Evolutionary conservation across 1,140 invertebrate species (phyloP).

Genomic region (Euborellia annulipes): DNA sequence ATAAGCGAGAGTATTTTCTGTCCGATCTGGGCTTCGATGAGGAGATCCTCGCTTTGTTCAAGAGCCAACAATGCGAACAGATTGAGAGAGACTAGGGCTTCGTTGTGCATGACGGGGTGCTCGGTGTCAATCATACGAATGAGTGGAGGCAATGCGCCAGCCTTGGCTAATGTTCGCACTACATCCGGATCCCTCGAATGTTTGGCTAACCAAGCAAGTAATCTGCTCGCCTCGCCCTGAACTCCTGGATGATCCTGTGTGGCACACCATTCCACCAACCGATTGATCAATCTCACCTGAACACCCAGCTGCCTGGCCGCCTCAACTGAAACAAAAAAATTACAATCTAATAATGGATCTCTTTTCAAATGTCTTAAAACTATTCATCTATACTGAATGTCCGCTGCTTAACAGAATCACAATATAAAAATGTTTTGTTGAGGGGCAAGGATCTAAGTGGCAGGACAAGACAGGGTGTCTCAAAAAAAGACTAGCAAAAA

Average conservation of each 20-base stretch:
- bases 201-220: conserved; percentile 67
- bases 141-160: conserved; percentile 52
- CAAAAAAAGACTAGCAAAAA: too few relatives aligned
- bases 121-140: conserved; percentile 66
- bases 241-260: conserved; percentile 68
- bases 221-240: conserved; percentile 64
- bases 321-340: too few relatives aligned
- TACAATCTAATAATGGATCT: too few relatives aligned
- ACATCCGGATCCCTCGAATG: conserved; percentile 45
- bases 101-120: conserved; percentile 77
- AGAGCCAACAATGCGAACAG: conserved; percentile 31
- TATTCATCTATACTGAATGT: too few relatives aligned
- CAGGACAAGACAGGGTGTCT: too few relatives aligned
- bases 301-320: conserved; percentile 42
- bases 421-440: too few relatives aligned
- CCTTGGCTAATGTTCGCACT: conserved; percentile 40
- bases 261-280: conserved; percentile 59
- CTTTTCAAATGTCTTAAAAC: too few relatives aligned
- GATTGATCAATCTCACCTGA: conserved; percentile 37
- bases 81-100: conserved; percentile 55
- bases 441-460: too few relatives aligned
- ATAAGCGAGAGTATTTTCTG: too few relatives aligned
- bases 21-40: too few relatives aligned
- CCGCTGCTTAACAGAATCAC: too few relatives aligned
- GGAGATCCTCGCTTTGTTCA: too few relatives aligned